phyloP scores from a whole-genome alignment of 2,113 vertebrate species.

The Scomber japonicus region DNA sequence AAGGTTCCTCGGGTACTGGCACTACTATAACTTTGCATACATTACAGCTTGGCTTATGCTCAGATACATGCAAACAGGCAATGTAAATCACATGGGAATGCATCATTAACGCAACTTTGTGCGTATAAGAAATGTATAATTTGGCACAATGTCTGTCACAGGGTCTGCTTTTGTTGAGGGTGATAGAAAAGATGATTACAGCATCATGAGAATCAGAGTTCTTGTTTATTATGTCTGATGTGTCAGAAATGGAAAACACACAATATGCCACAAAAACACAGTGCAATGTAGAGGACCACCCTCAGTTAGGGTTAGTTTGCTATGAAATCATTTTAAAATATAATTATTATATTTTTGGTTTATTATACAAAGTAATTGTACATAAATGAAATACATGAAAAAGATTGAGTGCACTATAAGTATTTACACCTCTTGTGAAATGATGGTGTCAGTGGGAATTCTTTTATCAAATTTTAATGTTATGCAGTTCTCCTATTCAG shows the following conservation, averaged over 20 bases:
- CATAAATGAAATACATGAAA: neutral
- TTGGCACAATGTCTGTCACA: slow-evolving; percentile 19
- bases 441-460: neutral
- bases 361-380: too few species aligned
- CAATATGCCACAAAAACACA: slow-evolving; percentile 17
- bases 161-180: slow-evolving; percentile 17
- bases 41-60: slow-evolving; percentile 59
- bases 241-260: neutral
- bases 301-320: neutral
- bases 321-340: neutral
- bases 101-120: slow-evolving; percentile 49
- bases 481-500: slow-evolving; percentile 13
- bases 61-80: slow-evolving; percentile 41
- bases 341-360: neutral
- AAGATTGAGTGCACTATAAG: neutral
- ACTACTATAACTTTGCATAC: slow-evolving; percentile 62
- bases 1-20: slow-evolving; percentile 55
- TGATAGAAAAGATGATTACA: slow-evolving; percentile 9
- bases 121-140: slow-evolving; percentile 35
- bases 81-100: slow-evolving; percentile 44
- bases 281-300: neutral
- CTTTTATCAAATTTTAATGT: slow-evolving; percentile 12
- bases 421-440: slow-evolving; percentile 9
- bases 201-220: slow-evolving; percentile 7
- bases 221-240: slow-evolving; percentile 21